Base-by-base conservation (phyloP, 2,113 vertebrate genomes). In the Cygnus atratus region DNA sequence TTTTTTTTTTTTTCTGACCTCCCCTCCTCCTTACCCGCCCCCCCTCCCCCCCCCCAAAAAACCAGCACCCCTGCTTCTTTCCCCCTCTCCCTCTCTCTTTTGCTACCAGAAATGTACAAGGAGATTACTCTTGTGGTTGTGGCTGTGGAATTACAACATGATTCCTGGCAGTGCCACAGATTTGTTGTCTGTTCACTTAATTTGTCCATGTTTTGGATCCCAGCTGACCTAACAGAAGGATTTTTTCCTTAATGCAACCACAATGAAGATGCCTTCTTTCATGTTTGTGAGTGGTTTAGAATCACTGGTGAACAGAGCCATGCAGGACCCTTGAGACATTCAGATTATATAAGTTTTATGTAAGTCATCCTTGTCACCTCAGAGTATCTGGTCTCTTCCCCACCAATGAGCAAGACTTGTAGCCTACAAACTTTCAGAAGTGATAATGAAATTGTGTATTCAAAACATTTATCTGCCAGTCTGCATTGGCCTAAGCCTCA, bases 121-220 rank as follows among this genome's bases (percentile, higher is more conserved):
- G 58, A 87, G 43, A 82, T 93, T 95, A 89, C 35, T 93, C 33
- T 88, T 95, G 91, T 83, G 63, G 68, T 71, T 96, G 72, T 73
- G 44, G 46, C 72, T 77, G 46, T 72, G 81, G 35, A 87, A 93
- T 96, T 95, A 82, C 95, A 95, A 96, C 80, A 97, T 0, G 37
- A 86, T 92, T 95, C 86, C 86, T 95, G 94, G 92, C 92, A 92
- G 73, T 87, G 61, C n/a, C 88, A 88, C 73, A 94, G 61, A 94
- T 88, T 90, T 92, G 65, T 92, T 94, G 86, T 92, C 83, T 90
- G 57, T 77, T 93, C 72, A 26, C 46, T 94, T 88, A 95, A 90
- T 92, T 96, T 92, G 76, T 59, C 61, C 57, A 52, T 87, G n/a
- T 81, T 96, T 94, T 92, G 84, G 86, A 93, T 68, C n/a, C 55